A percentile compares a stretch with the other conserved stretches of the same genome.
These are phyloP conservation scores for Macroramphosus scolopax DNA, from an alignment of 2,797 vertebrate genomes.

Conservation along the genomic window DNA sequence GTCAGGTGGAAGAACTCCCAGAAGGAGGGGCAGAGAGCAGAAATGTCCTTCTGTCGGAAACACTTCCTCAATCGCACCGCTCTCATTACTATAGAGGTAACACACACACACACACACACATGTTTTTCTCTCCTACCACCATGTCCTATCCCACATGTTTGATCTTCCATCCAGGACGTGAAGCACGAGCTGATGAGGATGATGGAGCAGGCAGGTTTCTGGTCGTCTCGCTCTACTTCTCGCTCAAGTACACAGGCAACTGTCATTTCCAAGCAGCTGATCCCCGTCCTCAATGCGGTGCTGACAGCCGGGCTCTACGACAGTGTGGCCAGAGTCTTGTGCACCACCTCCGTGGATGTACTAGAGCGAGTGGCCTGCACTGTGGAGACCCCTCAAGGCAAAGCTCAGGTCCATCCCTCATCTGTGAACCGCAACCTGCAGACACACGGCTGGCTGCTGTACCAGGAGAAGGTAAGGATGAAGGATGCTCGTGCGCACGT, in stretches of 20 bases:
- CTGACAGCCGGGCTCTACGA: constrained; percentile 94
- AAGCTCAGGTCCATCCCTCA: constrained; percentile 92
- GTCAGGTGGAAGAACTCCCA: constrained; percentile 87
- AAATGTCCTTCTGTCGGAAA: constrained; percentile 87
- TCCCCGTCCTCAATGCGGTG: constrained; percentile 87
- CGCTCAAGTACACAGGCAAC: constrained; percentile 29
- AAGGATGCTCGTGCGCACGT: neutral
- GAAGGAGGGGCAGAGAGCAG: constrained; percentile 82
- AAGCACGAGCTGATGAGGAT: constrained; percentile 90
- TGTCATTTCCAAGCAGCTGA: constrained; percentile 77
- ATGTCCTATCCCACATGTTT: neutral
- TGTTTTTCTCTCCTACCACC: neutral
- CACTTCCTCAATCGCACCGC: constrained; percentile 92
- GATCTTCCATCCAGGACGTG: constrained; percentile 79
- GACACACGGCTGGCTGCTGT: constrained; percentile 91
- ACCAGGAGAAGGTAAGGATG: constrained; percentile 88
- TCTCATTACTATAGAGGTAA: constrained; percentile 91
- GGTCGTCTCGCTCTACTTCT: constrained; percentile 46
- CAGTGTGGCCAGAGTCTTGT: constrained; percentile 87
- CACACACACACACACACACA: neutral
- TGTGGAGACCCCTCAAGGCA: constrained; percentile 93
- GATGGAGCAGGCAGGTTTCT: constrained; percentile 91
- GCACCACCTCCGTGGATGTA: constrained; percentile 85
- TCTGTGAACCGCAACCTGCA: constrained; percentile 95
- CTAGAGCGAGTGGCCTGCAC: constrained; percentile 86